Percentiles rank a stretch among this genome's conserved stretches.
phyloP scores from a whole-genome alignment of 2,888 invertebrate species.

The Bugula neritina region DNA sequence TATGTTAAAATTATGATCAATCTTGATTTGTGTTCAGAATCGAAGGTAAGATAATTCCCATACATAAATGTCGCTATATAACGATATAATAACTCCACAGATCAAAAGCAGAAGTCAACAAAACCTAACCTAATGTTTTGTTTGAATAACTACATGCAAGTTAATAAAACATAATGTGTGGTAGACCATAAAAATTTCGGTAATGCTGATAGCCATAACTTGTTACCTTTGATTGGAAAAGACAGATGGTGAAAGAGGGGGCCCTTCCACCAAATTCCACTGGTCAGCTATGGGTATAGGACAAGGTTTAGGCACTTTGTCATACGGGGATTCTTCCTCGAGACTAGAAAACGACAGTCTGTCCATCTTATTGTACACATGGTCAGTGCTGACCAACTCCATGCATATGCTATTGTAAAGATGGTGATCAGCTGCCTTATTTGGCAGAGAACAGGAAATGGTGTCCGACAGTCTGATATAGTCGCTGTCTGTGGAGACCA shows the following conservation, averaged over 20 bases:
- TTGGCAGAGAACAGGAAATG: neutral
- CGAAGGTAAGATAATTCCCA: no score
- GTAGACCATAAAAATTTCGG: no score
- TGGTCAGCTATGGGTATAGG: neutral
- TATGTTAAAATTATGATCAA: no score
- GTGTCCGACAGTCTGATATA: constrained; percentile 1
- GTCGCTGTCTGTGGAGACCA: neutral
- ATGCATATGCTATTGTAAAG: neutral
- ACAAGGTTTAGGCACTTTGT: neutral
- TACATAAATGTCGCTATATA: no score
- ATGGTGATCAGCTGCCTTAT: neutral
- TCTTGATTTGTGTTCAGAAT: no score
- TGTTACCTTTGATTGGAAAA: neutral
- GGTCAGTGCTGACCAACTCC: neutral
- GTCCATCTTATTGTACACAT: constrained; percentile 2
- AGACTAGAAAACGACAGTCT: neutral
- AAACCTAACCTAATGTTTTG: no score
- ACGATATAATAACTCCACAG: no score
- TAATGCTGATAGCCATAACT: no score
- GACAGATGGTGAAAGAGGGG: neutral
- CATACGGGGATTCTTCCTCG: neutral
- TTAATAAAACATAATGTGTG: no score
- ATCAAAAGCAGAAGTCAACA: no score
- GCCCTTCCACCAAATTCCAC: neutral
- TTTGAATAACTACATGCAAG: no score